phyloP scores from a whole-genome alignment of 2,797 vertebrate genomes.

The Pantherophis vulpinus region DNA sequence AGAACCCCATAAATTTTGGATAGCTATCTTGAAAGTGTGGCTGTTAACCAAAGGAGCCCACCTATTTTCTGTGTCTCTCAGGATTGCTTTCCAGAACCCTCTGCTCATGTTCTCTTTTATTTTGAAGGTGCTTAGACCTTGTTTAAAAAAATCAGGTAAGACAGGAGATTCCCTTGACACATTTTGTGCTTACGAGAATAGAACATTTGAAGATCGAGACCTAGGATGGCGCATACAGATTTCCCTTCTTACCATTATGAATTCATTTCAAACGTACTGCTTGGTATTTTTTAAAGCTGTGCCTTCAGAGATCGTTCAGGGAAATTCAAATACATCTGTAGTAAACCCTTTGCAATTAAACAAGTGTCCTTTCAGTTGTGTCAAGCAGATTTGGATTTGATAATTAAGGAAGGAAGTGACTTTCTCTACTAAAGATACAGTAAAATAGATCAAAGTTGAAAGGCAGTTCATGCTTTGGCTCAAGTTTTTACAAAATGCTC shows the following conservation, averaged over 20 bases:
- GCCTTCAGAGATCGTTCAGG: slow-evolving; percentile 33
- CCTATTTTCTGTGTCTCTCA: neutral
- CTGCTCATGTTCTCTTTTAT: neutral
- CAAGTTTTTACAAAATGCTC: slow-evolving; percentile 61
- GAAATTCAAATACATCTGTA: slow-evolving; percentile 50
- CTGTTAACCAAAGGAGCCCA: neutral
- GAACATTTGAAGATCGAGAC: neutral
- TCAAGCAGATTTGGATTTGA: slow-evolving; percentile 41
- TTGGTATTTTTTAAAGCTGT: slow-evolving; percentile 48
- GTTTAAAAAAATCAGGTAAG: neutral
- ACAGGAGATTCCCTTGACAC: neutral
- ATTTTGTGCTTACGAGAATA: neutral
- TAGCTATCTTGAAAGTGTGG: neutral
- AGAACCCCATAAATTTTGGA: neutral
- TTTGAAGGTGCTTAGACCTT: neutral
- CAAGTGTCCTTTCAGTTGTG: slow-evolving; percentile 40
- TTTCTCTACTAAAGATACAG: slow-evolving; percentile 22
- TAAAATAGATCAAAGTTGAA: slow-evolving; percentile 64
- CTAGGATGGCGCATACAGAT: slow-evolving; percentile 36
- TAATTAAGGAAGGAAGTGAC: slow-evolving; percentile 59
- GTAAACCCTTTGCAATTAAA: slow-evolving; percentile 32
- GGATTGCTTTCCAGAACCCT: neutral
- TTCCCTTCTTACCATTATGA: slow-evolving; percentile 55
- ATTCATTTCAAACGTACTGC: slow-evolving; percentile 49
- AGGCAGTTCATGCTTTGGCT: slow-evolving; percentile 58